phyloP scores from a whole-genome alignment of 2,113 vertebrate genomes.

The Camelus bactrianus region DNA sequence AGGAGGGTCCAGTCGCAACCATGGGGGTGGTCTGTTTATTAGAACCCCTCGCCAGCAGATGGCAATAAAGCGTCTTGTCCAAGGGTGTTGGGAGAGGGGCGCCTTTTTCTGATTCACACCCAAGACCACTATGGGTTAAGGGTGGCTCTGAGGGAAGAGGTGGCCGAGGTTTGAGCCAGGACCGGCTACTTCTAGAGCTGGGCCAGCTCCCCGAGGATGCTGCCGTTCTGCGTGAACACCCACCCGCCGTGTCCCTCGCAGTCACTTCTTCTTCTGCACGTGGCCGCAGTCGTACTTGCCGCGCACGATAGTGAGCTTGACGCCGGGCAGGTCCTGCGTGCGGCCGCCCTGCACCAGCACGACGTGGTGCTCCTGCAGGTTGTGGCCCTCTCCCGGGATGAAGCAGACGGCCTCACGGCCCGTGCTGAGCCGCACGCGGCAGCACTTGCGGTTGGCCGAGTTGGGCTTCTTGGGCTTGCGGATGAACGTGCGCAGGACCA shows the following conservation, averaged over 20 bases:
- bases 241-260: fast-evolving
- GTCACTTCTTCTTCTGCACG: constrained; percentile 83
- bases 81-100: not conserved
- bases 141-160: not conserved
- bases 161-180: not conserved
- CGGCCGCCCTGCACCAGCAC: constrained; percentile 94
- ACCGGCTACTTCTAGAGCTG: not conserved
- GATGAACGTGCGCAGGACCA: constrained; percentile 94
- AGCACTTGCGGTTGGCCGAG: constrained; percentile 96
- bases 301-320: constrained; percentile 90
- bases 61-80: not conserved
- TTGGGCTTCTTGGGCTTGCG: constrained; percentile 98
- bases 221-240: not conserved
- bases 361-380: constrained; percentile 95
- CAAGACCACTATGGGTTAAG: not conserved
- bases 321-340: constrained; percentile 95
- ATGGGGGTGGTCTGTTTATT: constrained; percentile 55
- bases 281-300: constrained; percentile 85
- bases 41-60: not conserved
- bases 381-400: constrained; percentile 96
- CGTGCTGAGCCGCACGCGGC: constrained; percentile 91
- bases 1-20: not conserved
- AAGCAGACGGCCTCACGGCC: constrained; percentile 93
- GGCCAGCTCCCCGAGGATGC: not conserved
- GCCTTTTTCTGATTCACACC: not conserved